Percentiles rank a stretch among this genome's conserved stretches.
These are phyloP conservation scores for Furcula furcula DNA, from an alignment of 2,888 invertebrate genomes.

Conservation along the genomic window DNA sequence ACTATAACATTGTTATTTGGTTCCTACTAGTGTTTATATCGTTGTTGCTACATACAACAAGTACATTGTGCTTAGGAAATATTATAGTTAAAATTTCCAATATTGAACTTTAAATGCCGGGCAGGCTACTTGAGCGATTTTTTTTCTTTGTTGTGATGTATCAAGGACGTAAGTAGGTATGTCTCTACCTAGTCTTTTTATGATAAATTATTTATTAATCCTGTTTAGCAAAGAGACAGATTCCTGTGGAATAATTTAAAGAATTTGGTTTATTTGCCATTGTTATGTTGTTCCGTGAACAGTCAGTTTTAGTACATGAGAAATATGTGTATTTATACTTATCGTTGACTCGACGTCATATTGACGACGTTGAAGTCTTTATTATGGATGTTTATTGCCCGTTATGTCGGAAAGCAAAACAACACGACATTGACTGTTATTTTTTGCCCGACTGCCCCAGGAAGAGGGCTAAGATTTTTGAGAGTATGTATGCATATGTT, in stretches of 20 bases:
- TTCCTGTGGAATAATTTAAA: background rate
- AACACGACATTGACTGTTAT: too few relatives aligned
- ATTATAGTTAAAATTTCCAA: constrained; percentile 14
- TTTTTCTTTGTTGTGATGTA: constrained; percentile 1
- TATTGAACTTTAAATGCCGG: background rate
- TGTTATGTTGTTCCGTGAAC: background rate
- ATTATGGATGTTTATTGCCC: constrained; percentile 5
- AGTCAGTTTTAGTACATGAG: background rate
- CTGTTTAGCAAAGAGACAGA: background rate
- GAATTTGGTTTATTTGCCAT: background rate
- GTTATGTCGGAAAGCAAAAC: background rate
- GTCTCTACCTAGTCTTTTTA: too few relatives aligned
- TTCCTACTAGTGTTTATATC: constrained; percentile 34
- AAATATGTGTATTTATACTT: background rate
- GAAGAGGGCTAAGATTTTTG: too few relatives aligned
- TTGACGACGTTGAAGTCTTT: constrained; percentile 25
- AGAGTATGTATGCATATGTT: too few relatives aligned
- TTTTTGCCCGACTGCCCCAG: too few relatives aligned
- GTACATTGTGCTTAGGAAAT: constrained; percentile 37
- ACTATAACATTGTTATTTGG: constrained; percentile 46
- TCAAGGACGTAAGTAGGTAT: too few relatives aligned
- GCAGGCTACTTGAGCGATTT: background rate
- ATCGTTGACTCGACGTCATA: background rate
- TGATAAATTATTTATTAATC: background rate
- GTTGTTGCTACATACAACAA: constrained; percentile 28